Conservation (phyloP, 2,797 vertebrate species). For the Gambelia wislizenii region DNA sequence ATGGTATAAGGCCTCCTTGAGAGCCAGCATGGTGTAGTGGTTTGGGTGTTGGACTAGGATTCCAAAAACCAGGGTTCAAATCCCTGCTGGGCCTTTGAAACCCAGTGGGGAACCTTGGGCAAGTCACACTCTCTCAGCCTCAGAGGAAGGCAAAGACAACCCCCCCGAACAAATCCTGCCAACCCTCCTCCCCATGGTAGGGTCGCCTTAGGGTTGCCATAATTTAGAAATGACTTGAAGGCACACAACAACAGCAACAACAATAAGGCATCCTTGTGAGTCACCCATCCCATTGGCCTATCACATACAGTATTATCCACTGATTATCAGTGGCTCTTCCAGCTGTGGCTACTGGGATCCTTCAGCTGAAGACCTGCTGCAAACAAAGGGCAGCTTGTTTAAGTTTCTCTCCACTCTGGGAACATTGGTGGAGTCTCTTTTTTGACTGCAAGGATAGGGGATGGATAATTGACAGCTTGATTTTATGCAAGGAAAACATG, state of each 20-base stretch:
- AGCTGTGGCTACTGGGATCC: neutral
- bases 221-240: no score
- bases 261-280: neutral
- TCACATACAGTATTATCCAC: neutral
- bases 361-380: neutral
- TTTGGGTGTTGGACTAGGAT: no score
- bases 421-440: neutral
- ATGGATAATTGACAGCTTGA: neutral
- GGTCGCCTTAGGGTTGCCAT: no score
- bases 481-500: neutral
- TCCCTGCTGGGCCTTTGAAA: no score
- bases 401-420: neutral
- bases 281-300: neutral
- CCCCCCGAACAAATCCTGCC: no score
- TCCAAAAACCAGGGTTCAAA: no score
- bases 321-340: neutral
- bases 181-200: no score
- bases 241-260: no score
- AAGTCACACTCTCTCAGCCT: no score
- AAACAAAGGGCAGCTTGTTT: neutral
- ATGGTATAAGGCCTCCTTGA: neutral
- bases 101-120: no score
- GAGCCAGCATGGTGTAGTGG: neutral
- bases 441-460: neutral
- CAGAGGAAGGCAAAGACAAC: no score